Evolutionary conservation across 2,113 vertebrate genomes (phyloP).

Genomic region (Neogobius melanostomus): DNA sequence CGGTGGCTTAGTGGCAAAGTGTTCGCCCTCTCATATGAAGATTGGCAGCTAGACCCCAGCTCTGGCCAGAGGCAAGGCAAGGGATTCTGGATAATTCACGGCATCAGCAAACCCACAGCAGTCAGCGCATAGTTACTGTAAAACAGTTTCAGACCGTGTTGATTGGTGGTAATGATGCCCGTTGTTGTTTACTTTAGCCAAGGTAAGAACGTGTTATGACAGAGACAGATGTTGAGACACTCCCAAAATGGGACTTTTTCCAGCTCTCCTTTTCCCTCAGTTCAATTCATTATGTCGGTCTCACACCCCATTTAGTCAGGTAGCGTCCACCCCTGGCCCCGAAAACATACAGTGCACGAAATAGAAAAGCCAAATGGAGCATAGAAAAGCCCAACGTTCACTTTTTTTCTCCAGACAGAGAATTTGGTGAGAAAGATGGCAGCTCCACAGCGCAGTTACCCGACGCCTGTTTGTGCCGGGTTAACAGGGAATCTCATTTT

Average conservation of each 20-base stretch:
- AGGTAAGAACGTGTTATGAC: not conserved
- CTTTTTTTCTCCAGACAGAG: not conserved
- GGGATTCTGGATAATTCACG: no score
- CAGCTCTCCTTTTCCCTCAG: not conserved
- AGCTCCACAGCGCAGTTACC: not conserved
- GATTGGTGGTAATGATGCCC: no score
- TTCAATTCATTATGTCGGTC: not conserved
- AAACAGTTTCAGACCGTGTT: no score
- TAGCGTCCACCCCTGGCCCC: not conserved
- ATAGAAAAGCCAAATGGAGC: not conserved
- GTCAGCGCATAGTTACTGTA: no score
- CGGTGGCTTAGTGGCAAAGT: no score
- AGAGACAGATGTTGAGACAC: constrained; percentile 1
- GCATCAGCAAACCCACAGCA: no score
- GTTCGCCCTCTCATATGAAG: no score
- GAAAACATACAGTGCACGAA: not conserved
- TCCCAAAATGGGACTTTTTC: not conserved
- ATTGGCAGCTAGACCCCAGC: no score
- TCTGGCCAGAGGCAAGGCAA: no score
- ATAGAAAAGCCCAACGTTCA: not conserved
- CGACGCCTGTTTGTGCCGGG: not conserved
- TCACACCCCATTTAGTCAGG: not conserved
- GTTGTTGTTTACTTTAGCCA: no score
- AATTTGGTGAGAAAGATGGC: not conserved
- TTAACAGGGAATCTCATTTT: not conserved